These are phyloP conservation scores for Metalampra italica DNA, from an alignment of 2,888 invertebrate species.

Conservation along the genomic window DNA sequence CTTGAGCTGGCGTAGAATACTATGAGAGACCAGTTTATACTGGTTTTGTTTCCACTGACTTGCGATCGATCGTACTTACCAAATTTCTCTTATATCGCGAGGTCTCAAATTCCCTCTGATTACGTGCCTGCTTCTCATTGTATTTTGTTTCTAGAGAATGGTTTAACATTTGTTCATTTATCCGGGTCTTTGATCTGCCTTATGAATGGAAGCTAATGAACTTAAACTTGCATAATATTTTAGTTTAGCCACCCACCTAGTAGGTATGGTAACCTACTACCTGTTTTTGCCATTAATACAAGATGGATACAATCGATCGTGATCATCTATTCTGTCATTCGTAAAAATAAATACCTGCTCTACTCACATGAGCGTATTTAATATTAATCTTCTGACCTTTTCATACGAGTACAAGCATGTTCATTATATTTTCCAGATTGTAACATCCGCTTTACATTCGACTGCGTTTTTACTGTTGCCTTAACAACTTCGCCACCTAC, in stretches of 20 bases:
- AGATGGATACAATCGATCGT: neutral
- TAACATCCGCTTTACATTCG: conserved; percentile 51
- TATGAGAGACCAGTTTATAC: too few species aligned
- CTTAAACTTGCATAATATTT: neutral
- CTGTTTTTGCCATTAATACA: neutral
- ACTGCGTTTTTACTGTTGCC: conserved; percentile 4
- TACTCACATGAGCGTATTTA: conserved; percentile 23
- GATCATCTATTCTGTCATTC: neutral
- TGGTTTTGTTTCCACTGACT: too few species aligned
- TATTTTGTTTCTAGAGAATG: neutral
- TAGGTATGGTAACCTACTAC: neutral
- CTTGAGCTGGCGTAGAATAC: too few species aligned
- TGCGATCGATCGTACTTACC: too few species aligned
- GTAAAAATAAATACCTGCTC: conserved; percentile 1
- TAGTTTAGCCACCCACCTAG: neutral
- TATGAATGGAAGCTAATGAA: conserved; percentile 1
- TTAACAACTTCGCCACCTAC: neutral
- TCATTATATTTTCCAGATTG: conserved; percentile 48
- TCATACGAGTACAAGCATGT: conserved; percentile 26
- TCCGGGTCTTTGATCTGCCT: neutral
- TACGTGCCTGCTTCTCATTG: too few species aligned
- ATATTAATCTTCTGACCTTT: conserved; percentile 30
- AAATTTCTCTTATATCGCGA: neutral
- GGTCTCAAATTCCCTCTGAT: too few species aligned
- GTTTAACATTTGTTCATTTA: neutral